Conservation (phyloP, 1,140 invertebrate species). For the Mercenaria mercenaria region DNA sequence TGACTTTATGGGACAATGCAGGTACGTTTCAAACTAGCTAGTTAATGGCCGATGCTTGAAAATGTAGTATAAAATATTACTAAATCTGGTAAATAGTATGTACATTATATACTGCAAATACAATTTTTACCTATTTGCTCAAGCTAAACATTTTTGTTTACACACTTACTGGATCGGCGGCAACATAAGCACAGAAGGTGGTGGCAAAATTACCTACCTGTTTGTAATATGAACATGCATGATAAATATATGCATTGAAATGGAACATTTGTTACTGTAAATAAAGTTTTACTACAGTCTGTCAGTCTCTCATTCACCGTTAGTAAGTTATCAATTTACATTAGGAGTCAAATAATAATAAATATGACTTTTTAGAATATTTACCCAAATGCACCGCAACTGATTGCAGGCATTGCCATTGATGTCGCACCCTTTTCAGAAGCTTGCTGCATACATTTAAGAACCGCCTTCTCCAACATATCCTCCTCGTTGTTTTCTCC, state of each 20-base stretch:
- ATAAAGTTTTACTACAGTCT: not conserved
- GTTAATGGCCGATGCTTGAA: not conserved
- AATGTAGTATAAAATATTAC: no score
- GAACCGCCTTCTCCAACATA: slow-evolving; percentile 14
- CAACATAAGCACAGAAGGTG: no score
- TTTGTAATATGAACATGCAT: not conserved
- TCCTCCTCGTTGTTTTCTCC: slow-evolving; percentile 35
- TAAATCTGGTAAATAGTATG: no score
- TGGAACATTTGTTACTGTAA: not conserved
- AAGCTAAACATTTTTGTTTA: no score
- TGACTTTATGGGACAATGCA: no score
- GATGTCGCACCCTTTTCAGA: not conserved
- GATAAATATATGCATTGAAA: not conserved
- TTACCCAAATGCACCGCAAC: slow-evolving; percentile 50
- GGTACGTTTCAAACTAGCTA: not conserved
- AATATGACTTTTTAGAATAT: not conserved
- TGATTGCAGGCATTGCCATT: slow-evolving; percentile 63
- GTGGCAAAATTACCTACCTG: not conserved
- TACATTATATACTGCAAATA: no score
- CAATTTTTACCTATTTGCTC: no score
- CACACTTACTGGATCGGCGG: no score
- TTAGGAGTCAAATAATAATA: not conserved
- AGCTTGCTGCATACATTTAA: not conserved
- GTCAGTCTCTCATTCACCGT: not conserved
- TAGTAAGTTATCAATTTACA: not conserved